Base-by-base conservation (phyloP, 2,797 vertebrate genomes). In the Siniperca scherzeri region DNA sequence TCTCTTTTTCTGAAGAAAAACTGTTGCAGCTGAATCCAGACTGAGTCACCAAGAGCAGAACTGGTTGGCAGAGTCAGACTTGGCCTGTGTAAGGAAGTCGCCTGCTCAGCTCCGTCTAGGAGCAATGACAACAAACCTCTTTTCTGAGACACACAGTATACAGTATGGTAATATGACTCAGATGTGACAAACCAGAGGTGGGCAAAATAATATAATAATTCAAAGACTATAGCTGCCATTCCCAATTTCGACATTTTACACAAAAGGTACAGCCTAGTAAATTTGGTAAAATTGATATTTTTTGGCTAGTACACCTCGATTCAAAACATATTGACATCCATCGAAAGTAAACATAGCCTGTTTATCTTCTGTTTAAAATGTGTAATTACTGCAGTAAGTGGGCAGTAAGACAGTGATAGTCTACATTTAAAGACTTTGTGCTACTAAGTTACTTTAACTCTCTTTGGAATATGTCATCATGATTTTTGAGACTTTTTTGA, bases 121-220 rank as follows among this genome's bases (percentile, higher is more conserved):
- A 78, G 84, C 75, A 74, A 87, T 56, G 87, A 83, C 85, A 87
- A 88, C 74, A 88, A 80, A 77, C 48, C 48, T 57, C 60, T 55
- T 83, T 68, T 61, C 38, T 65, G 55, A 80, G 77, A 70, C 67
- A 53, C 55, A 46, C 17, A 22, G 62, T 36, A 48, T 55, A 66
- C 30, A 59, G 27, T 27, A 44, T 25, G 40, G 40, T 66, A 82
- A 86, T 80, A 64, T 1, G 17, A 77, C 78, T 79, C 65, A 82
- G 77, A 89, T 86, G 82, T 80, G 74, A 71, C 77, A 60, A 81
- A 62, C 72, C 70, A 70, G 19, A 80, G 42, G 66, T 53, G 70
- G 62, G 7, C 44, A 22, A 22, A 85, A 59, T 33, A 75, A 81
- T 25, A 7, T 16, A 33, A 30, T n/a, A 14, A 70, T 56, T 78